These are phyloP conservation scores for Stenotaenia linearis DNA, from an alignment of 2,888 invertebrate species.

Conservation along the genomic window DNA sequence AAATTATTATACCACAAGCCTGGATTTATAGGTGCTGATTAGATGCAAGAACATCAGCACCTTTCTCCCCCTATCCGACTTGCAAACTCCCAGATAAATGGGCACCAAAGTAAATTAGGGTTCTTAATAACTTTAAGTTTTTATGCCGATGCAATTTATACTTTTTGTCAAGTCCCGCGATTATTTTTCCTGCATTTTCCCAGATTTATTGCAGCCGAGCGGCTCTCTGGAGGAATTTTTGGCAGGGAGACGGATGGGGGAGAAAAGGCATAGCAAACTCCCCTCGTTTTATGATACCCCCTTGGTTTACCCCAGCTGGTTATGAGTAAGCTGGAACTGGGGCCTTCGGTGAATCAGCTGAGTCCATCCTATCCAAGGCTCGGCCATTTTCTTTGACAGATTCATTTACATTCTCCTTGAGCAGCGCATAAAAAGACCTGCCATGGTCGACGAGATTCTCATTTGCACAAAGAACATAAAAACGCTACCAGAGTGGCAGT, in stretches of 20 bases:
- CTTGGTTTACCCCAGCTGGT: conserved; percentile 19
- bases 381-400: conserved; percentile 5
- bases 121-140: neutral
- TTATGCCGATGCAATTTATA: neutral
- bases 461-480: neutral
- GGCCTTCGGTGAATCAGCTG: neutral
- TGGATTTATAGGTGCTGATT: neutral
- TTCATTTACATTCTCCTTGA: conserved; percentile 26
- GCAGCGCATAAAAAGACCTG: conserved; percentile 1
- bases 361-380: neutral
- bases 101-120: neutral
- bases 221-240: conserved; percentile 1
- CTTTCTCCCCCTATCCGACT: neutral
- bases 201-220: conserved; percentile 8
- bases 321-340: conserved; percentile 10
- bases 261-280: neutral
- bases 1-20: neutral
- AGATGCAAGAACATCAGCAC: neutral
- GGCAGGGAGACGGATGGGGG: conserved; percentile 1
- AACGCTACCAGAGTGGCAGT: neutral
- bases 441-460: conserved; percentile 17
- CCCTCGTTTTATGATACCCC: neutral
- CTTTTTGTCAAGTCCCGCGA: neutral
- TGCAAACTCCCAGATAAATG: neutral
- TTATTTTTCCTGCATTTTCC: neutral